Evolutionary conservation across 2,888 invertebrate species (phyloP).

Genomic region (Microplitis manilae): DNA sequence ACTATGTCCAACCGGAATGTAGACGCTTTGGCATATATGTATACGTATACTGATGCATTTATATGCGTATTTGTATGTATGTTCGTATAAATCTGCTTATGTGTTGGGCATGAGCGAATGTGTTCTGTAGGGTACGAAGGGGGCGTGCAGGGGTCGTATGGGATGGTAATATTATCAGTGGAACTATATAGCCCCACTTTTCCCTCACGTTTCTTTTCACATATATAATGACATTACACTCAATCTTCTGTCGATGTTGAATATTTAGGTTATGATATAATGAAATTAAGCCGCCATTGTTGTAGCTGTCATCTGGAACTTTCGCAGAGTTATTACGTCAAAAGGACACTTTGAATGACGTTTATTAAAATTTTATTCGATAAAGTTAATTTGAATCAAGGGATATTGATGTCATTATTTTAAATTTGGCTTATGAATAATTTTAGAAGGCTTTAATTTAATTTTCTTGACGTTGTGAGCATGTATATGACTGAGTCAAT

Average conservation of each 20-base stretch:
- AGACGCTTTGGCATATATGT: conserved; percentile 45
- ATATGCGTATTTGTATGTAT: not conserved
- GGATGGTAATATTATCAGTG: conserved; percentile 31
- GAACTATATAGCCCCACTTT: not conserved
- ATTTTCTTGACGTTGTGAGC: too few species aligned
- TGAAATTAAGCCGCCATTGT: conserved; percentile 3
- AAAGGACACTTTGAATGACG: not conserved
- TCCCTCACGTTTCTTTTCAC: not conserved
- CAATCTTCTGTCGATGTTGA: not conserved
- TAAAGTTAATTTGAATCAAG: conserved; percentile 29
- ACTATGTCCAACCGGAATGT: conserved; percentile 64
- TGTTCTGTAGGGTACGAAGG: not conserved
- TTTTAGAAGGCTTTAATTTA: too few species aligned
- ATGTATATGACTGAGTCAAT: too few species aligned
- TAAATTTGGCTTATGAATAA: too few species aligned
- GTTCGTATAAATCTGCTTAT: conserved; percentile 5
- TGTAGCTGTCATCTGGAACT: conserved; percentile 40
- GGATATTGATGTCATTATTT: conserved; percentile 26
- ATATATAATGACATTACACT: not conserved
- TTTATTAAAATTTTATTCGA: not conserved
- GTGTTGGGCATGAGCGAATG: not conserved
- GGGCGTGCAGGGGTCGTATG: conserved; percentile 27
- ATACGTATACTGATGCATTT: conserved; percentile 4
- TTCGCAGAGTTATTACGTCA: conserved; percentile 32
- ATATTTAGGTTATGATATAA: not conserved